phyloP scores from a whole-genome alignment of 2,888 invertebrate species.

The Euzophera pinguis region DNA sequence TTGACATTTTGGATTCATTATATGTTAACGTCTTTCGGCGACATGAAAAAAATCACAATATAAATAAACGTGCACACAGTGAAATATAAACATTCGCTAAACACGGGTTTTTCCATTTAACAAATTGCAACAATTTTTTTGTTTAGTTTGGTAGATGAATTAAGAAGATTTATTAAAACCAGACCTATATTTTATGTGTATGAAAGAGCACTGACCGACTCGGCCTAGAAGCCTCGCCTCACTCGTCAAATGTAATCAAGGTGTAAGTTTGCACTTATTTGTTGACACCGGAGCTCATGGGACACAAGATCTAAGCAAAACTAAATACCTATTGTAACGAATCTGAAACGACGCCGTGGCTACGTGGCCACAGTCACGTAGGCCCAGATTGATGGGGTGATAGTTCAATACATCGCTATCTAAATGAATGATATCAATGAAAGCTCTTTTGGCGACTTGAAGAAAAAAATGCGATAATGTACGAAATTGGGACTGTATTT shows the following conservation, averaged over 20 bases:
- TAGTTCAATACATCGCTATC: constrained; percentile 2
- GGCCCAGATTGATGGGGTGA: constrained; percentile 8
- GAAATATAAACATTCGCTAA: too few relatives aligned
- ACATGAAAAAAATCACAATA: too few relatives aligned
- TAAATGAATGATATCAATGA: not conserved
- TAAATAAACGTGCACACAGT: too few relatives aligned
- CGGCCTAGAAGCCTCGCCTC: not conserved
- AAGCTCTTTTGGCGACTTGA: not conserved
- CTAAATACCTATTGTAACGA: not conserved
- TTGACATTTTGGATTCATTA: too few relatives aligned
- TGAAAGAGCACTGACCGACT: not conserved
- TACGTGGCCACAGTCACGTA: constrained; percentile 17
- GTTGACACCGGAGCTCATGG: constrained; percentile 2
- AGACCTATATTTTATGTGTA: not conserved
- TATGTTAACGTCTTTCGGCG: too few relatives aligned
- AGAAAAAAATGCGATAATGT: not conserved
- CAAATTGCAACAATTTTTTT: too few relatives aligned
- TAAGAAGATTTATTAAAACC: too few relatives aligned
- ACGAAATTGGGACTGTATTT: not conserved
- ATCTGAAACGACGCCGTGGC: not conserved
- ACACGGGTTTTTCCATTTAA: too few relatives aligned
- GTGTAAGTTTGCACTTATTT: not conserved
- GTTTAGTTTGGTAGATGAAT: too few relatives aligned
- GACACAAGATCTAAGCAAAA: not conserved
- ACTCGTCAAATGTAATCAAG: not conserved